Evolutionary conservation across 2,888 invertebrate species (phyloP).

Genomic region (Notocelia uddmanniana): DNA sequence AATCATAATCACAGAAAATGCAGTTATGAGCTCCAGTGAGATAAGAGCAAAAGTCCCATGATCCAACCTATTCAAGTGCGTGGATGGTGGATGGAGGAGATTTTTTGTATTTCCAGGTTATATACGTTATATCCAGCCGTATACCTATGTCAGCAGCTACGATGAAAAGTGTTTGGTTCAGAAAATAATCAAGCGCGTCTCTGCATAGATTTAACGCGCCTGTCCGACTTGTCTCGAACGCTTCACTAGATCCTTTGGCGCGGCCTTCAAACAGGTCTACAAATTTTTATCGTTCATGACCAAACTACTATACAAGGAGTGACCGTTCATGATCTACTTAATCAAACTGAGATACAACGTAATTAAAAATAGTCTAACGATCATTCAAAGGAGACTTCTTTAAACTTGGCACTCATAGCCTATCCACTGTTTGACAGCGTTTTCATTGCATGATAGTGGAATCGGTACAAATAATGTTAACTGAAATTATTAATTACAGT

Average conservation of each 20-base stretch:
- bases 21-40: not conserved
- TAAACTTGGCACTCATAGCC: not conserved
- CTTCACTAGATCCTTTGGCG: not conserved
- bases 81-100: too few species aligned
- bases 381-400: not conserved
- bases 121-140: too few species aligned
- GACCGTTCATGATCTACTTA: conserved; percentile 31
- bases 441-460: too few species aligned
- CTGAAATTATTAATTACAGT: too few species aligned
- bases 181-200: too few species aligned
- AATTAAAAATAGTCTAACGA: conserved; percentile 15
- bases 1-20: too few species aligned
- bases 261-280: conserved; percentile 29
- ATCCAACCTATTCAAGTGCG: not conserved
- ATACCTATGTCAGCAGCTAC: too few species aligned
- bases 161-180: too few species aligned
- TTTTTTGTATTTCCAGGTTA: too few species aligned
- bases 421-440: too few species aligned
- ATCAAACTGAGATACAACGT: not conserved
- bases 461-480: too few species aligned
- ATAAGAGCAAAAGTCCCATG: not conserved
- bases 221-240: conserved; percentile 1
- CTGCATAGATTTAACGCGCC: too few species aligned
- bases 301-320: conserved; percentile 26
- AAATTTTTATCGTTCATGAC: conserved; percentile 30